phyloP scores from a whole-genome alignment of 2,113 vertebrate species.

The Candoia aspera region DNA sequence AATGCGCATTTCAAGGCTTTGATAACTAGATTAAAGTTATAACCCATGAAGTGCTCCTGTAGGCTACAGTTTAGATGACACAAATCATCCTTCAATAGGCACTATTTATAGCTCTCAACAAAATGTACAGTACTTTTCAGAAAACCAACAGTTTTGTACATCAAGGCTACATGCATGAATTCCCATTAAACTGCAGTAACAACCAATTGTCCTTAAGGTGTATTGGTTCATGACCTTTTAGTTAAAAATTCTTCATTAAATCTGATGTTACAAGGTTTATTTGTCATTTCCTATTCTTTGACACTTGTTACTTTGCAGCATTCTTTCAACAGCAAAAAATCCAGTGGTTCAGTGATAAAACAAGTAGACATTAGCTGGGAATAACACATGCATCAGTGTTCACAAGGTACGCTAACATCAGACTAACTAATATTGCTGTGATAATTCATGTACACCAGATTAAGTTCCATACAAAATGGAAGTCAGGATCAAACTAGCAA shows the following conservation, averaged over 20 bases:
- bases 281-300: background rate
- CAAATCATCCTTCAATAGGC: constrained; percentile 73
- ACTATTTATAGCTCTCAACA: constrained; percentile 59
- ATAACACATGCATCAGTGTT: background rate
- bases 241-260: constrained; percentile 26
- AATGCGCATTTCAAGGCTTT: constrained; percentile 69
- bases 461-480: background rate
- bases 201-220: constrained; percentile 31
- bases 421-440: background rate
- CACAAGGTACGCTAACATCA: background rate
- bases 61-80: constrained; percentile 70
- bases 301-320: background rate
- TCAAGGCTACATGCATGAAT: constrained; percentile 30
- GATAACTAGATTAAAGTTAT: constrained; percentile 77
- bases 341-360: background rate
- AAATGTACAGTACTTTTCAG: constrained; percentile 54
- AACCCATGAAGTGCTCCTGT: constrained; percentile 66
- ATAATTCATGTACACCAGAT: background rate
- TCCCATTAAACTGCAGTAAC: constrained; percentile 43
- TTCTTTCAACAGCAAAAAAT: background rate
- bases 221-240: constrained; percentile 14
- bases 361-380: background rate
- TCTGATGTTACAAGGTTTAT: background rate
- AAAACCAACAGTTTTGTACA: constrained; percentile 54
- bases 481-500: background rate